phyloP scores from a whole-genome alignment of 2,797 vertebrate species.

The Poliocrania exsul region DNA sequence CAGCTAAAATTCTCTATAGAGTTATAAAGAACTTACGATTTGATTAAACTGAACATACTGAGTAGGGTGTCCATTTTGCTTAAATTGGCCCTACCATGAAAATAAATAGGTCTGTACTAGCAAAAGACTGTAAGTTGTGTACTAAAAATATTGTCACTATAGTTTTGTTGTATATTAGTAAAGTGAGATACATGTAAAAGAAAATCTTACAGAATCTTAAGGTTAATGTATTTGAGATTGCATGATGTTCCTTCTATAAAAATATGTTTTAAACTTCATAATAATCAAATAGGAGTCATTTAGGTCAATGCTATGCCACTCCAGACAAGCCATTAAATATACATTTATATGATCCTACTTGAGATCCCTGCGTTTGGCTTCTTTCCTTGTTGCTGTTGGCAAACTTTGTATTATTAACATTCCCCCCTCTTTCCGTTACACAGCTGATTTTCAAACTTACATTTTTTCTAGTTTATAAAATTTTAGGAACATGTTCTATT shows the following conservation, averaged over 20 bases:
- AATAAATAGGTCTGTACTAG: background rate
- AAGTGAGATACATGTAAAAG: background rate
- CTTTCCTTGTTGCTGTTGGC: background rate
- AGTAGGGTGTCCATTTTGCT: background rate
- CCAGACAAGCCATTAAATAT: background rate
- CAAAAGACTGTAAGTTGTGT: background rate
- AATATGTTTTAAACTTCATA: background rate
- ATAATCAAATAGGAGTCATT: background rate
- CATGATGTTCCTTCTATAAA: background rate
- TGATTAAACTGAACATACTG: background rate
- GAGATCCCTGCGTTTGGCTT: background rate
- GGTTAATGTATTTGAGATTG: background rate
- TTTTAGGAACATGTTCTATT: background rate
- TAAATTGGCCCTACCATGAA: background rate
- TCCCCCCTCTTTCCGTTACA: background rate
- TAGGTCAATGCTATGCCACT: background rate
- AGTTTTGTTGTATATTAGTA: background rate
- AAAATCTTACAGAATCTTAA: background rate
- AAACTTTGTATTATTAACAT: background rate
- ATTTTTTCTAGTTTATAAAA: background rate
- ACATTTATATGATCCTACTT: background rate
- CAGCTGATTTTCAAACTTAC: background rate
- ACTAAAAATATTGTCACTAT: background rate
- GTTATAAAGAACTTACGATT: background rate
- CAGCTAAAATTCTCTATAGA: background rate